A percentile compares a stretch with the other conserved stretches of the same genome.
These are phyloP conservation scores for Andrena minutula DNA, from an alignment of 2,888 invertebrate species.

Conservation along the genomic window DNA sequence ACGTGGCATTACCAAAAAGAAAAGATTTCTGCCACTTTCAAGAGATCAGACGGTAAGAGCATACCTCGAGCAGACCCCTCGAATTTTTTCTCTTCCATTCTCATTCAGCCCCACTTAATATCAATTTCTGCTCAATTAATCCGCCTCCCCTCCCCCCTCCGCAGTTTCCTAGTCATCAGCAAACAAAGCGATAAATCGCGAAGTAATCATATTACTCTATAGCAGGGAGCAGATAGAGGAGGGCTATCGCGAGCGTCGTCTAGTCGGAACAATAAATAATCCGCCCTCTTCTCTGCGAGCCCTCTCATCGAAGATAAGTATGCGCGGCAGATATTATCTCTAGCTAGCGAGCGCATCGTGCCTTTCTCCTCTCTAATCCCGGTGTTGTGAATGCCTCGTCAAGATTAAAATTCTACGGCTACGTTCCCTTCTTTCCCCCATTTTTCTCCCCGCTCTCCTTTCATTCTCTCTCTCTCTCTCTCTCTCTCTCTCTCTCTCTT, in stretches of 20 bases:
- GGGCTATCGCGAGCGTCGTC: constrained; percentile 23
- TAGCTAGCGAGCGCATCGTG: not conserved
- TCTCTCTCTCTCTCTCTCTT: not conserved
- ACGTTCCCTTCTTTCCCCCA: not conserved
- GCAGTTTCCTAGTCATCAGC: constrained; percentile 16
- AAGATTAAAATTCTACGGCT: constrained; percentile 55
- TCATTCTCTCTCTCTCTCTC: not conserved
- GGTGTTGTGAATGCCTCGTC: constrained; percentile 55
- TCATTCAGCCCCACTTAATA: constrained; percentile 12
- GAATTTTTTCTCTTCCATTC: constrained; percentile 11
- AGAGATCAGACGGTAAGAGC: not conserved
- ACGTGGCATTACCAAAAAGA: too few species aligned
- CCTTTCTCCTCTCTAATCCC: constrained; percentile 36
- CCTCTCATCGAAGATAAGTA: constrained; percentile 60
- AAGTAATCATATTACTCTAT: constrained; percentile 61
- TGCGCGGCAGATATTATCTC: constrained; percentile 58
- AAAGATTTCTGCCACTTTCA: too few species aligned
- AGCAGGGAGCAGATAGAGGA: constrained; percentile 38
- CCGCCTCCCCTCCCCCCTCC: not conserved
- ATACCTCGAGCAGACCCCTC: not conserved
- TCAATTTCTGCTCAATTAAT: constrained; percentile 39
- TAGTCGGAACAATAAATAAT: constrained; percentile 63
- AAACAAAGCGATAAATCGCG: constrained; percentile 59
- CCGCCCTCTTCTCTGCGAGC: constrained; percentile 3
- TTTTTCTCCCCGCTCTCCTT: not conserved